Evolutionary conservation across 1,140 invertebrate species (phyloP), one percentile per base, ranked within the genome.

Genomic region (Panulirus ornatus): DNA sequence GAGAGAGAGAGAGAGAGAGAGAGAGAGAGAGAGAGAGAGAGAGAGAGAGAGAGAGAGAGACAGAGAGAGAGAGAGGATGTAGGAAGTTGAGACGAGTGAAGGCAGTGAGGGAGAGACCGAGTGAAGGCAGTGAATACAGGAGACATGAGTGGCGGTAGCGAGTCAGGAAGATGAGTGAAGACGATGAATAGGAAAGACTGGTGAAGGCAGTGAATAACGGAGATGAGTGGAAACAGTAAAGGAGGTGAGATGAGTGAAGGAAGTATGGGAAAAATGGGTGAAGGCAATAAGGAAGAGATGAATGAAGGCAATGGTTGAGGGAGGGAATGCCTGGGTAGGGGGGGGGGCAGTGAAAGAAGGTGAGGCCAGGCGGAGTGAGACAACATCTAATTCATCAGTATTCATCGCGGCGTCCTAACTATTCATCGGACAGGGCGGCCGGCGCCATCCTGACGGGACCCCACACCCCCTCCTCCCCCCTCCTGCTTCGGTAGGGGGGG

Each of bases 1-100:
- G 38, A 75, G 38, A 85, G 30, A 34, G 40, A 54, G 19, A 30
- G 11, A 75, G 34, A 75, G 40, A 51, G 42, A 85, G 83, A 85
- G 83, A 85, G 70, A 85, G 70, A 75, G 83, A 44, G 66, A 44
- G 66, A 47, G 83, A 73, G 63, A 47, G 66, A 84, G 63, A 84
- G 83, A 73, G 63, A 73, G 66, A 73, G 63, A 84, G 83, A 73
- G 66, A 73, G 40, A 75, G 70, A 66, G 42, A 85, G 83, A 63
- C 2, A 38, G 58, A 63, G 81, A 66, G 36, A 38, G 0, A 16
- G 1, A 40, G 36, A 19, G 5, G 47, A 30, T 3, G 36, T 3
- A 16, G 40, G 63, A 34, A 16, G 34, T 19, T 3, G 78, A 82
- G 42, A 36, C 42, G 54, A 9, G 54, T 34, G 14, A 9, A 34